These are phyloP conservation scores for Pseudorhiza aurosa DNA, from an alignment of 30 jellyfish, hydroid and myxozoan genomes.

Conservation along the genomic window DNA sequence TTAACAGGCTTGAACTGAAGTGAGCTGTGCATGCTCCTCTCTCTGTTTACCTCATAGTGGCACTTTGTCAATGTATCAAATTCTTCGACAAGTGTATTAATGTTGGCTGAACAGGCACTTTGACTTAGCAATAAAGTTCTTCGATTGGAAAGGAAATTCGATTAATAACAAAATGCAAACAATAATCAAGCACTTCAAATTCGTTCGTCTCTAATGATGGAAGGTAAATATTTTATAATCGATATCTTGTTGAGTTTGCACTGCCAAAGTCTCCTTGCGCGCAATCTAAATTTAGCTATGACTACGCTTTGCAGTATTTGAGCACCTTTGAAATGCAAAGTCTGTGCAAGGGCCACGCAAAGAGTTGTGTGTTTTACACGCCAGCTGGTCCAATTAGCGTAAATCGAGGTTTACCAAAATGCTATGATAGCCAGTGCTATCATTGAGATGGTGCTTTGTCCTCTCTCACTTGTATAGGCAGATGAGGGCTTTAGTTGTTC, in stretches of 20 bases:
- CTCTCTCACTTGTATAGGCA: too few species aligned
- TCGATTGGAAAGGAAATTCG: slow-evolving; percentile 10
- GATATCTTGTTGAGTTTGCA: slow-evolving; percentile 20
- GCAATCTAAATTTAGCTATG: slow-evolving; percentile 1
- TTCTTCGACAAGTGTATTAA: too few species aligned
- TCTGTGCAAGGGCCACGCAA: neutral
- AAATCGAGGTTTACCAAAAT: neutral
- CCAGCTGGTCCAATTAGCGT: neutral
- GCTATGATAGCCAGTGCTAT: too few species aligned
- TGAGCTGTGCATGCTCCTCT: too few species aligned
- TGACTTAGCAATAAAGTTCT: too few species aligned
- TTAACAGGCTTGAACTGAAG: too few species aligned
- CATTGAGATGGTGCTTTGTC: too few species aligned
- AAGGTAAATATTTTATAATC: slow-evolving; percentile 4
- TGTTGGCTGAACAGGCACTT: too few species aligned
- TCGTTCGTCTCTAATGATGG: neutral
- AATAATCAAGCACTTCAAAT: slow-evolving; percentile 30
- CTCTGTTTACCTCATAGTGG: too few species aligned
- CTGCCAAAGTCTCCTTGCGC: neutral
- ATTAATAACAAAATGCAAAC: neutral
- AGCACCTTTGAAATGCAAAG: slow-evolving; percentile 14
- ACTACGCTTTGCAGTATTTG: neutral
- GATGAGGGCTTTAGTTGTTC: too few species aligned
- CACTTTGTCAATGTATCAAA: too few species aligned
- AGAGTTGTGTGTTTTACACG: neutral